Percentiles rank a stretch among this genome's conserved stretches.
These are phyloP conservation scores for Dorcus hopei DNA, from an alignment of 2,888 invertebrate species.

Conservation along the genomic window DNA sequence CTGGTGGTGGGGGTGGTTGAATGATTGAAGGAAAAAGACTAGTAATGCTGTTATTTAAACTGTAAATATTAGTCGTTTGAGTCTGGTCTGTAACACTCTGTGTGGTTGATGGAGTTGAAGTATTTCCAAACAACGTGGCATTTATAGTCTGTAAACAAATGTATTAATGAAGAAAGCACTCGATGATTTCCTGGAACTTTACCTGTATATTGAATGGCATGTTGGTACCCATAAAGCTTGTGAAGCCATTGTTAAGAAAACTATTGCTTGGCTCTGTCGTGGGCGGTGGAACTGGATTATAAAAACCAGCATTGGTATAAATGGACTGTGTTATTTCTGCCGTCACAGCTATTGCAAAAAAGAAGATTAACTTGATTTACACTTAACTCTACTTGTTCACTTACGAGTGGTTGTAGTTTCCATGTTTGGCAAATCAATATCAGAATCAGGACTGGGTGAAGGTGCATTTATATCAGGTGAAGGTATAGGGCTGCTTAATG, in stretches of 20 bases:
- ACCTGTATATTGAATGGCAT: slow-evolving; percentile 57
- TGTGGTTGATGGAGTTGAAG: slow-evolving; percentile 4
- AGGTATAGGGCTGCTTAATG: slow-evolving; percentile 67
- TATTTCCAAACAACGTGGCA: slow-evolving; percentile 22
- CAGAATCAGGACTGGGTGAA: slow-evolving; percentile 80
- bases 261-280: slow-evolving; percentile 25
- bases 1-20: slow-evolving; percentile 51
- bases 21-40: slow-evolving; percentile 46
- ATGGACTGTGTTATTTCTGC: slow-evolving; percentile 43
- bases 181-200: slow-evolving; percentile 9
- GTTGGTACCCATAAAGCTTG: slow-evolving; percentile 63
- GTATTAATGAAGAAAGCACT: not conserved
- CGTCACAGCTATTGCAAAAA: not conserved
- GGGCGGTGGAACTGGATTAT: slow-evolving; percentile 48
- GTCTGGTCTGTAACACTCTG: slow-evolving; percentile 20
- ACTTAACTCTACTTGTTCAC: not conserved
- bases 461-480: slow-evolving; percentile 67
- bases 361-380: not conserved
- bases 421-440: slow-evolving; percentile 66
- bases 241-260: slow-evolving; percentile 54
- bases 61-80: slow-evolving; percentile 23
- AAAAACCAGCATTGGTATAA: slow-evolving; percentile 48
- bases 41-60: slow-evolving; percentile 19
- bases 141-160: slow-evolving; percentile 31
- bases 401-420: slow-evolving; percentile 10